Evolutionary conservation across 2,113 vertebrate genomes (phyloP).

Genomic region (Salvator merianae): DNA sequence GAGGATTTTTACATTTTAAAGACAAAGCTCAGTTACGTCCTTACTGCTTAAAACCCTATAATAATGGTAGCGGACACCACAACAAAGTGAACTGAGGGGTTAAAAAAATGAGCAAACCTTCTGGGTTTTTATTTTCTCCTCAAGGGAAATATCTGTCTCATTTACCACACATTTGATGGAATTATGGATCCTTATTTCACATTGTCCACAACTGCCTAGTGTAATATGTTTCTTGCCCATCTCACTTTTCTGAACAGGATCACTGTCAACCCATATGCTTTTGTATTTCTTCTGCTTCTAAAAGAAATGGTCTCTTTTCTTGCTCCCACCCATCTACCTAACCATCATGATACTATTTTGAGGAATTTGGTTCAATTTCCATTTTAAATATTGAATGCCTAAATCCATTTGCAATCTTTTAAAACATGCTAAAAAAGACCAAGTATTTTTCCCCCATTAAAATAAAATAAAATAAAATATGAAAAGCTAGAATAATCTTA

Average conservation of each 20-base stretch:
- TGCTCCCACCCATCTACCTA: background rate
- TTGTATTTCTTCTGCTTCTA: slow-evolving; percentile 59
- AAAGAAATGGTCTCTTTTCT: slow-evolving; percentile 30
- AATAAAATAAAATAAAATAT: slow-evolving; percentile 52
- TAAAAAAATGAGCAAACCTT: no score
- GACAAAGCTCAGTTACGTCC: background rate
- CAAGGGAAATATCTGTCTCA: slow-evolving; percentile 65
- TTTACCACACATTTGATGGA: slow-evolving; percentile 69
- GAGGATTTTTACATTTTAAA: no score
- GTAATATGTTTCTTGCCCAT: slow-evolving; percentile 60
- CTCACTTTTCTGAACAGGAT: slow-evolving; percentile 67
- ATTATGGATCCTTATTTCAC: slow-evolving; percentile 51
- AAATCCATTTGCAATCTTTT: slow-evolving; percentile 58
- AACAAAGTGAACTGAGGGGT: slow-evolving; percentile 63
- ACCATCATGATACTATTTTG: slow-evolving; percentile 49
- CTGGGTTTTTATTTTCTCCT: slow-evolving; percentile 54
- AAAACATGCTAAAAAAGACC: slow-evolving; percentile 20
- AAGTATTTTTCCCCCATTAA: background rate
- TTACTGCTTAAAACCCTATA: no score
- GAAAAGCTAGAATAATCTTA: slow-evolving; percentile 57
- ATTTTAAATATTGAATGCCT: slow-evolving; percentile 58
- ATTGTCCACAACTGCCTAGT: slow-evolving; percentile 61
- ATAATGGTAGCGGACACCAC: slow-evolving; percentile 28
- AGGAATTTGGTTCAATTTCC: slow-evolving; percentile 65
- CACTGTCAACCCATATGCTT: slow-evolving; percentile 58